A percentile compares a stretch with the other conserved stretches of the same genome.
Conservation (phyloP, 2,797 vertebrate species). For the Eleutherodactylus coqui region DNA sequence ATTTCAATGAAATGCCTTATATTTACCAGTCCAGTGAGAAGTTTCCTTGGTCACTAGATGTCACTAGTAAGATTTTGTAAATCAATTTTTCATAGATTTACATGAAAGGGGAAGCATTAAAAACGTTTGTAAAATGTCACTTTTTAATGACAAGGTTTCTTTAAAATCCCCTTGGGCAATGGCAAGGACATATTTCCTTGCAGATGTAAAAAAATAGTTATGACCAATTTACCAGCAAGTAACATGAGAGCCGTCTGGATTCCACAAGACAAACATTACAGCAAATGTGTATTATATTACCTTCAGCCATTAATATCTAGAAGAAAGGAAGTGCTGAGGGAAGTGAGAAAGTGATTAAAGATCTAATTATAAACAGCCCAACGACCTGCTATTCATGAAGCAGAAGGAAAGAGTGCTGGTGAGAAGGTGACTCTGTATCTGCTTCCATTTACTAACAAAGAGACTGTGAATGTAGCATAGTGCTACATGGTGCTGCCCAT, state of each 20-base stretch:
- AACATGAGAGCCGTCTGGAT: background rate
- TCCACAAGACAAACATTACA: background rate
- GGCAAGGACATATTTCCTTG: background rate
- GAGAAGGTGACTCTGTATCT: conserved; percentile 16
- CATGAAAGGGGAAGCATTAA: too few species aligned
- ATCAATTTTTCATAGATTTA: too few species aligned
- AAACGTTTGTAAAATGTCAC: too few species aligned
- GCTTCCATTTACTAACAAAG: conserved; percentile 19
- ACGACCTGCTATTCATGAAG: conserved; percentile 11
- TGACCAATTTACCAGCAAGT: background rate
- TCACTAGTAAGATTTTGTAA: too few species aligned
- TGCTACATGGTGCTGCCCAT: background rate
- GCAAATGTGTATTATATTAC: conserved; percentile 18
- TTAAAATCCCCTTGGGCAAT: background rate
- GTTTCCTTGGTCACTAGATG: too few species aligned
- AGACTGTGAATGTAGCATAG: background rate
- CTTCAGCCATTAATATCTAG: conserved; percentile 1
- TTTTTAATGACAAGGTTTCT: background rate
- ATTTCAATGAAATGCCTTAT: too few species aligned
- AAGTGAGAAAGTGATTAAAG: conserved; percentile 17
- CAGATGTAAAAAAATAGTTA: background rate
- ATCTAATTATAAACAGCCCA: conserved; percentile 35
- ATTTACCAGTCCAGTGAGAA: too few species aligned
- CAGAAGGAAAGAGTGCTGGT: background rate
- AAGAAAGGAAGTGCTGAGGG: background rate